These are phyloP conservation scores for Eclectus roratus DNA, from an alignment of 2,113 vertebrate species.

Conservation along the genomic window DNA sequence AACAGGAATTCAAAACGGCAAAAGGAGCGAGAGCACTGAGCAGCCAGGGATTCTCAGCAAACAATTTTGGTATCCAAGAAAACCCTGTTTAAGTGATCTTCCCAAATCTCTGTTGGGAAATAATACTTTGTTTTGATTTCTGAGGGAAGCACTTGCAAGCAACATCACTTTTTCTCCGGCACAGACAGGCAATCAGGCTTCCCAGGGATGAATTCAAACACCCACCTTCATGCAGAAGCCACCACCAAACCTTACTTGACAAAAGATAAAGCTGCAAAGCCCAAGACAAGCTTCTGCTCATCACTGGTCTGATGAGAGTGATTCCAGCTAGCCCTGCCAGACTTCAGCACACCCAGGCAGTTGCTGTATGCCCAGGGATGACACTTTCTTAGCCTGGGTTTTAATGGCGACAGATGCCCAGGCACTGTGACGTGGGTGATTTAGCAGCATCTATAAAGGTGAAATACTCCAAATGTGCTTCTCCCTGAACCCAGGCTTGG, in stretches of 20 bases:
- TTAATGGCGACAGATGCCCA: neutral
- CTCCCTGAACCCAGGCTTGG: neutral
- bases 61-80: neutral
- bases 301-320: neutral
- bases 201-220: neutral
- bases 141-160: neutral
- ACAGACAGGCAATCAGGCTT: neutral
- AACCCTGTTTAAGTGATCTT: neutral
- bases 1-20: neutral
- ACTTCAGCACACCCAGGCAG: rapidly evolving
- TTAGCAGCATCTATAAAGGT: neutral
- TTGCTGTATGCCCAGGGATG: rapidly evolving
- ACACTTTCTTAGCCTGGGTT: neutral
- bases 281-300: neutral
- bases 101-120: neutral
- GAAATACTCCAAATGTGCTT: neutral
- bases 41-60: neutral
- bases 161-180: neutral
- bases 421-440: neutral
- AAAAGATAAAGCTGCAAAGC: neutral
- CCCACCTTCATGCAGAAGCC: neutral
- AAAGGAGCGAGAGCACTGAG: neutral
- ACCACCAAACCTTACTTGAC: neutral
- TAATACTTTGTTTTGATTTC: neutral
- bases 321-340: neutral